Conservation (phyloP, 2,797 vertebrate genomes). For the Pampus argenteus region DNA sequence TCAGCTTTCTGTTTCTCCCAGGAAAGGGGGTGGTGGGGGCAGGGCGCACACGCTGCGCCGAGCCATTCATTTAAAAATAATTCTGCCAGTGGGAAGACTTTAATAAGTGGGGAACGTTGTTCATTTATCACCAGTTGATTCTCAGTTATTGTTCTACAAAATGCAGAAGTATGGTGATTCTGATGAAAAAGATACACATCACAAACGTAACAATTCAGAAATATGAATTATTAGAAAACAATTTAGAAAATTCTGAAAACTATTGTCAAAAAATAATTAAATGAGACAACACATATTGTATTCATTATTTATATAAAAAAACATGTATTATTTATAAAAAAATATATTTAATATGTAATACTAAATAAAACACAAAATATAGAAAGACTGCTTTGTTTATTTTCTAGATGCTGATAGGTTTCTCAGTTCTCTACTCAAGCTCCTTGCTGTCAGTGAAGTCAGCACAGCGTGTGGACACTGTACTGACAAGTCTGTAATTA, state of each 20-base stretch:
- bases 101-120: constrained; percentile 32
- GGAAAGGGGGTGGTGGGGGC: no score
- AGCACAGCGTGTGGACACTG: constrained; percentile 11
- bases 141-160: constrained; percentile 7
- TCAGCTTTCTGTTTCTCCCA: no score
- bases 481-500: constrained; percentile 37
- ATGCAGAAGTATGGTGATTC: neutral
- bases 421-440: neutral
- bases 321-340: no score
- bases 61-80: constrained; percentile 34
- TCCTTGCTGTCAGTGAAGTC: constrained; percentile 12
- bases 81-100: constrained; percentile 22
- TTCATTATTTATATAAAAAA: neutral
- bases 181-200: no score
- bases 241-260: no score
- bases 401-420: no score
- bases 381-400: no score
- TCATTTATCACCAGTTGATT: constrained; percentile 28
- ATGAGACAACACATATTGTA: no score
- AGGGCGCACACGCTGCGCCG: no score
- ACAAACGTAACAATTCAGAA: no score
- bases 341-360: neutral
- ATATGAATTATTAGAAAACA: no score
- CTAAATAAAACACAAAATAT: neutral
- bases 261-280: no score